Evolutionary conservation across 2,888 invertebrate genomes (phyloP).

Genomic region (Lasioglossum villosulum): DNA sequence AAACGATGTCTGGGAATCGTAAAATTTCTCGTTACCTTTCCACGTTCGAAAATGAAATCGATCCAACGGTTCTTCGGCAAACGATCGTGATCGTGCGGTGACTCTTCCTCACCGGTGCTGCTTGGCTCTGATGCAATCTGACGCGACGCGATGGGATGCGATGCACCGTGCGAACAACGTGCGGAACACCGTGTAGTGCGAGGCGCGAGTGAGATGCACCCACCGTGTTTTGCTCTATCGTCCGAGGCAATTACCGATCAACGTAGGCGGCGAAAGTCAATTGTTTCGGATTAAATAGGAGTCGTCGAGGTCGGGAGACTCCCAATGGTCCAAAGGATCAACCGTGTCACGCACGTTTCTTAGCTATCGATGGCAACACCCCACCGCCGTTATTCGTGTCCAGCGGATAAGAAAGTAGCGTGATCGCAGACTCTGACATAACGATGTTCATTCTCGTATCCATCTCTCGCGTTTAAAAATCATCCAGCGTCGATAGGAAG

Average conservation of each 20-base stretch:
- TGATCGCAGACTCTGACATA: background rate
- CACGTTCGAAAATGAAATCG: background rate
- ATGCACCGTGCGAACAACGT: background rate
- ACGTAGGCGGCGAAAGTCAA: constrained; percentile 21
- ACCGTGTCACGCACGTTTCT: background rate
- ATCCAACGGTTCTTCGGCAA: background rate
- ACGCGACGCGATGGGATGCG: background rate
- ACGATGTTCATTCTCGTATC: background rate
- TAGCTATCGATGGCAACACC: background rate
- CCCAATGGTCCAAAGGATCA: background rate
- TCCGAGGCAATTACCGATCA: background rate
- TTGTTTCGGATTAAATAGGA: constrained; percentile 1
- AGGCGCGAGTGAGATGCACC: background rate
- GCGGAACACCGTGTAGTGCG: background rate
- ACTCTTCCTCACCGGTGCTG: background rate
- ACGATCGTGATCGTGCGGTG: background rate
- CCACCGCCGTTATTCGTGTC: background rate
- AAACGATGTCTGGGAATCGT: background rate
- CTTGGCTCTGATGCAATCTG: background rate
- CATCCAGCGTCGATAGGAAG: no score
- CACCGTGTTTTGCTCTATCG: background rate
- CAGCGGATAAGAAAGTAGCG: background rate
- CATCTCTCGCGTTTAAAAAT: background rate
- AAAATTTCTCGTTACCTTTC: background rate
- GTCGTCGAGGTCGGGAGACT: background rate